Percentiles rank a stretch among this genome's conserved stretches.
phyloP scores from a whole-genome alignment of 2,113 vertebrate genomes.

The Pachypanchax playfairii region DNA sequence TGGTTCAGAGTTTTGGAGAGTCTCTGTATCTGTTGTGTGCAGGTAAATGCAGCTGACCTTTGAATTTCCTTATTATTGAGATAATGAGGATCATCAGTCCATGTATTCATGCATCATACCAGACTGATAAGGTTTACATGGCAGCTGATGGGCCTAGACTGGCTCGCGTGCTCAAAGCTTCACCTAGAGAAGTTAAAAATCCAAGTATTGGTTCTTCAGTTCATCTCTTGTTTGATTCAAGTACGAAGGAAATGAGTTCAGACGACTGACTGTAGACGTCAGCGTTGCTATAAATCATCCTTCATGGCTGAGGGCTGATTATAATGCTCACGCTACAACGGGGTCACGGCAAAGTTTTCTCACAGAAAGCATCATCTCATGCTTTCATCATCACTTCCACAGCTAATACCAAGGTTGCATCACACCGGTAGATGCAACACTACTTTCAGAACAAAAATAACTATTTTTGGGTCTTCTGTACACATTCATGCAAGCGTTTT shows the following conservation, averaged over 20 bases:
- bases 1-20: neutral
- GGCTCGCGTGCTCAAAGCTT: constrained; percentile 32
- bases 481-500: neutral
- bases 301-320: constrained; percentile 2
- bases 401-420: constrained; percentile 12
- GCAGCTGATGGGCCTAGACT: constrained; percentile 36
- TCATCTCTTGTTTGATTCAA: neutral
- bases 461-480: constrained; percentile 9
- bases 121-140: constrained; percentile 31
- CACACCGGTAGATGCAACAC: neutral
- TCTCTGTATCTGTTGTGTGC: neutral
- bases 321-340: constrained; percentile 5
- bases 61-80: constrained; percentile 21
- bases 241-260: neutral
- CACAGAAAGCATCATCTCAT: neutral
- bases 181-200: constrained; percentile 8
- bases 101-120: too few relatives aligned
- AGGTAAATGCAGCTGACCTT: neutral
- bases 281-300: neutral
- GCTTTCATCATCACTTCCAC: constrained; percentile 15
- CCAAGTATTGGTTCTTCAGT: constrained; percentile 2
- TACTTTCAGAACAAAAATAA: constrained; percentile 3
- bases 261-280: neutral
- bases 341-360: neutral
- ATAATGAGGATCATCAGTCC: constrained; percentile 25